These are phyloP conservation scores for Charadrius vociferus DNA, from an alignment of 2,113 vertebrate species.

Conservation along the genomic window DNA sequence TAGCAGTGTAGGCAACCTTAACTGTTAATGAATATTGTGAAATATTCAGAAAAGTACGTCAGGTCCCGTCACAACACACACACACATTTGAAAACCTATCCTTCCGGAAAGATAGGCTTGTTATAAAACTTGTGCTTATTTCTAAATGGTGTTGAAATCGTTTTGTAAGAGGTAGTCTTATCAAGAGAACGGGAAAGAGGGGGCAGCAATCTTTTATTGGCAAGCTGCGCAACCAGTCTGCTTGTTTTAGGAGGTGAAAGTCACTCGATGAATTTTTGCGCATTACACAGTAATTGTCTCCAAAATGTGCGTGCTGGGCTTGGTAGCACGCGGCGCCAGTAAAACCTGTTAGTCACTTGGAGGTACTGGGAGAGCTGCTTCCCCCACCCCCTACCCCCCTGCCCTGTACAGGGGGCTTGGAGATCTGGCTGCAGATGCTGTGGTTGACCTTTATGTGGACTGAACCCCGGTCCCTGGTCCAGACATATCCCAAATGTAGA, in stretches of 20 bases:
- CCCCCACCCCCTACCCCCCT: background rate
- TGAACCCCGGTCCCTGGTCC: background rate
- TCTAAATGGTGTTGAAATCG: background rate
- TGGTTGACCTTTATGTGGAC: background rate
- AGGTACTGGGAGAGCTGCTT: background rate
- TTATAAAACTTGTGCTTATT: constrained; percentile 15
- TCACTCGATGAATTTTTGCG: background rate
- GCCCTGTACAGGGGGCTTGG: background rate
- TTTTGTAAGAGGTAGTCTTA: constrained; percentile 40
- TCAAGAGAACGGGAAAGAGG: background rate
- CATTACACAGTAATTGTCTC: background rate
- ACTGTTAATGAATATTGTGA: constrained; percentile 41
- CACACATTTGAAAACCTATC: background rate
- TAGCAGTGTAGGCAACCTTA: background rate
- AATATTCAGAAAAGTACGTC: constrained; percentile 19
- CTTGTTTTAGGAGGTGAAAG: background rate
- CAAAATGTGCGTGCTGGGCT: background rate
- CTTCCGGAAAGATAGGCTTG: constrained; percentile 13
- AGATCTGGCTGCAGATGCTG: background rate
- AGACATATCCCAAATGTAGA: background rate
- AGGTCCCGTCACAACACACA: background rate
- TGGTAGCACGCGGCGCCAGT: background rate
- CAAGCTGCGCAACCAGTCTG: background rate
- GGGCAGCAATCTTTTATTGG: constrained; percentile 4
- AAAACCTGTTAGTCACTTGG: background rate